phyloP scores from a whole-genome alignment of 1,140 invertebrate genomes.

The Macrobrachium nipponense region DNA sequence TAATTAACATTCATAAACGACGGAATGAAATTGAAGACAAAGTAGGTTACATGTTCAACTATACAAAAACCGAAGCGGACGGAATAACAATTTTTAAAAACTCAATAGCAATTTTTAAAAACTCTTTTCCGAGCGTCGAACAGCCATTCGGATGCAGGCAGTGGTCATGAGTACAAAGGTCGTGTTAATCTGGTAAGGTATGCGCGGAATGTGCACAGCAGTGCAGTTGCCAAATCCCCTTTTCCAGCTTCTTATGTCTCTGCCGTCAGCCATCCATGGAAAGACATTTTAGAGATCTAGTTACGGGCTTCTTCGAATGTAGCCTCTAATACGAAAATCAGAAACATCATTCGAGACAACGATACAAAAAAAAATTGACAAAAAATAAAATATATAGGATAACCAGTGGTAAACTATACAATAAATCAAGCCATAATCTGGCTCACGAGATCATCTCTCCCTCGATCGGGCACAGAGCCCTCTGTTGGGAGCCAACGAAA shows the following conservation, averaged over 20 bases:
- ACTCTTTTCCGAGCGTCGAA: not conserved
- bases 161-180: constrained; percentile 48
- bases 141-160: not conserved
- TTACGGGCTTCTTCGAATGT: no score
- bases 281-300: no score
- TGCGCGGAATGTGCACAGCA: constrained; percentile 29
- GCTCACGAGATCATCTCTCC: not conserved
- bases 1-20: no score
- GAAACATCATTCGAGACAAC: not conserved
- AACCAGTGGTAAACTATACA: no score
- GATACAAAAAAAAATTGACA: no score
- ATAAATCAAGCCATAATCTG: no score
- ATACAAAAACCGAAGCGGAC: no score
- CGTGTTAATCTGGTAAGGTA: constrained; percentile 45
- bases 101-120: not conserved
- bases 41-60: no score
- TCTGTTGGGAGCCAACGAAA: constrained; percentile 2
- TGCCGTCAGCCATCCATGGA: no score
- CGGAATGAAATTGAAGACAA: no score
- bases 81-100: not conserved
- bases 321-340: not conserved
- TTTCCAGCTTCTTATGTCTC: no score
- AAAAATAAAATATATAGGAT: no score
- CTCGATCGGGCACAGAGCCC: constrained; percentile 1
- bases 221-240: not conserved